Percentiles rank a stretch among this genome's conserved stretches.
These are phyloP conservation scores for Natrix natrix DNA, from an alignment of 2,797 vertebrate species.

Conservation along the genomic window DNA sequence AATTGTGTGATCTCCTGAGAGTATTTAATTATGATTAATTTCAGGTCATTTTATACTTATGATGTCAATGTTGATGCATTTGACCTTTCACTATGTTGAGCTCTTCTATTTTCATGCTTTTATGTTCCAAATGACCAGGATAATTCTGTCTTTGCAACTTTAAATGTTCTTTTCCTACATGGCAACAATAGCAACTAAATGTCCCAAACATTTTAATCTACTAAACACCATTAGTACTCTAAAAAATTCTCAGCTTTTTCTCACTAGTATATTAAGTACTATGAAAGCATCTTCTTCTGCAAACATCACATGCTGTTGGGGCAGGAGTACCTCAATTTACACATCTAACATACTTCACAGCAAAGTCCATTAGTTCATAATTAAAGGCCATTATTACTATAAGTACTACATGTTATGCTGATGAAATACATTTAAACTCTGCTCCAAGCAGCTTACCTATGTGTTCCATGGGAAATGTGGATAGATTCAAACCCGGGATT, in stretches of 20 bases:
- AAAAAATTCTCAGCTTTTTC: neutral
- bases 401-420: neutral
- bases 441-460: neutral
- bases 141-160: neutral
- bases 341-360: neutral
- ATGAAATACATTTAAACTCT: neutral
- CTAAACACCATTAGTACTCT: neutral
- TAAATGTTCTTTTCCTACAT: neutral
- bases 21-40: neutral
- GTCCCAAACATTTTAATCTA: neutral
- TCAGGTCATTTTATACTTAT: neutral
- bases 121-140: neutral
- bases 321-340: neutral
- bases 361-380: neutral
- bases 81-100: neutral
- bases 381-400: neutral
- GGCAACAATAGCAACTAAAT: neutral
- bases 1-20: neutral
- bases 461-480: neutral
- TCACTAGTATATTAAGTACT: neutral
- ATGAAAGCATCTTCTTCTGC: neutral
- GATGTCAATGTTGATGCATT: neutral
- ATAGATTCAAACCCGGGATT: neutral
- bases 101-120: neutral
- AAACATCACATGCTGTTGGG: neutral